These are phyloP conservation scores for Nemotelus pantherinus DNA, from an alignment of 2,888 invertebrate genomes.

Conservation along the genomic window DNA sequence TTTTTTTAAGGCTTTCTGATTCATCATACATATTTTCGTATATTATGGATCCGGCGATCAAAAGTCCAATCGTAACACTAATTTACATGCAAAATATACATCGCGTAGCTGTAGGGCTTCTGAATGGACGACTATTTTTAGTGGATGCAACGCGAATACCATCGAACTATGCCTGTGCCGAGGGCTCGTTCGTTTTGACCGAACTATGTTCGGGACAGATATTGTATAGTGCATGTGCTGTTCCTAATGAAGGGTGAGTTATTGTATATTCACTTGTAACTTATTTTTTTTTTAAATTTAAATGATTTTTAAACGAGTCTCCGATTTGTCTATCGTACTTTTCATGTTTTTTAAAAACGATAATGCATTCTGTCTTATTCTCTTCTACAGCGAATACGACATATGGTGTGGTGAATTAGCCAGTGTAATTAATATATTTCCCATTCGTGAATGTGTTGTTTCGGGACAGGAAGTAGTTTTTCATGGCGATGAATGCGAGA, in stretches of 20 bases:
- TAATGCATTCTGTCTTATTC: too few species aligned
- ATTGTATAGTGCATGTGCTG: conserved; percentile 74
- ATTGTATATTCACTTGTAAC: too few species aligned
- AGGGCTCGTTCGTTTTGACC: conserved; percentile 81
- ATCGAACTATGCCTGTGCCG: conserved; percentile 71
- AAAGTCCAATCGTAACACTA: conserved; percentile 74
- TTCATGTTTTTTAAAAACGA: too few species aligned
- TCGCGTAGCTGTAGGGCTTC: conserved; percentile 83
- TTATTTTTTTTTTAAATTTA: background rate
- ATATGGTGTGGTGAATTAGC: conserved; percentile 90
- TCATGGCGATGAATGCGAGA: conserved; percentile 67
- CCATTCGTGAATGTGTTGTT: conserved; percentile 76
- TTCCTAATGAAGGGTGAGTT: conserved; percentile 61
- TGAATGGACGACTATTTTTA: conserved; percentile 81
- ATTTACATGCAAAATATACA: conserved; percentile 73
- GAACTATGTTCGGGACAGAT: conserved; percentile 78
- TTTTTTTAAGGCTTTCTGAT: conserved; percentile 12
- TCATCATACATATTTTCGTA: conserved; percentile 67
- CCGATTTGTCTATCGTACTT: too few species aligned
- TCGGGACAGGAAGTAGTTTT: conserved; percentile 76
- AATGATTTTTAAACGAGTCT: too few species aligned
- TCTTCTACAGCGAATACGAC: conserved; percentile 69
- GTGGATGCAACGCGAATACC: conserved; percentile 72
- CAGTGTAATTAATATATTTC: conserved; percentile 82
- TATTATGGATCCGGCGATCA: conserved; percentile 74